These are phyloP conservation scores for Ametastegia equiseti DNA, from an alignment of 2,888 invertebrate genomes.

Conservation along the genomic window DNA sequence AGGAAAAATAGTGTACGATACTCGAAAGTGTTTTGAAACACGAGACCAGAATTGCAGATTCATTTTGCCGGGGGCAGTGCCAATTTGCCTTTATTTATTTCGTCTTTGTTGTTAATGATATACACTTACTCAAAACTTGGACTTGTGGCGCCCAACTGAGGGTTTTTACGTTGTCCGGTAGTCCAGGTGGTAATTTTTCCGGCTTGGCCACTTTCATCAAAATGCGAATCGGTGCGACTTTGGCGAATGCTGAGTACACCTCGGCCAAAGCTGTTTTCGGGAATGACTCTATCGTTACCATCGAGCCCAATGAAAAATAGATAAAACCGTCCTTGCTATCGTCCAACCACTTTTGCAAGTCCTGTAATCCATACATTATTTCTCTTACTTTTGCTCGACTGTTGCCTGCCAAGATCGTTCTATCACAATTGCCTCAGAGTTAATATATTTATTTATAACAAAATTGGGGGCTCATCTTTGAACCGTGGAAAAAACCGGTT, in stretches of 20 bases:
- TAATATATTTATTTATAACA: too few species aligned
- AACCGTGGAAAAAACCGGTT: too few species aligned
- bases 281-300: constrained; percentile 47
- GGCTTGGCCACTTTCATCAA: constrained; percentile 36
- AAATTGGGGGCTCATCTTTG: too few species aligned
- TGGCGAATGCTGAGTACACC: constrained; percentile 13
- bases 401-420: too few species aligned
- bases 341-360: constrained; percentile 33
- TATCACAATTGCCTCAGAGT: too few species aligned
- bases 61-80: too few species aligned
- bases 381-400: neutral
- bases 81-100: neutral
- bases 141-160: constrained; percentile 25
- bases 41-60: neutral
- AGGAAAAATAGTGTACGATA: too few species aligned
- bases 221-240: constrained; percentile 16
- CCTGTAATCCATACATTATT: constrained; percentile 1
- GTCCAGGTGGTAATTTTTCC: constrained; percentile 25
- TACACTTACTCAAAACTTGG: constrained; percentile 6
- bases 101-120: neutral
- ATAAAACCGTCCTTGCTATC: constrained; percentile 52
- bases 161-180: constrained; percentile 7
- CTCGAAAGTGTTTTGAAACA: neutral
- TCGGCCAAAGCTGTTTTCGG: neutral
- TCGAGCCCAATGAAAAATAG: constrained; percentile 53